Evolutionary conservation across 53 echinoderm and acorn worm species (phyloP), one percentile per base, ranked within the genome.

Genomic region (Stichopus horrens): DNA sequence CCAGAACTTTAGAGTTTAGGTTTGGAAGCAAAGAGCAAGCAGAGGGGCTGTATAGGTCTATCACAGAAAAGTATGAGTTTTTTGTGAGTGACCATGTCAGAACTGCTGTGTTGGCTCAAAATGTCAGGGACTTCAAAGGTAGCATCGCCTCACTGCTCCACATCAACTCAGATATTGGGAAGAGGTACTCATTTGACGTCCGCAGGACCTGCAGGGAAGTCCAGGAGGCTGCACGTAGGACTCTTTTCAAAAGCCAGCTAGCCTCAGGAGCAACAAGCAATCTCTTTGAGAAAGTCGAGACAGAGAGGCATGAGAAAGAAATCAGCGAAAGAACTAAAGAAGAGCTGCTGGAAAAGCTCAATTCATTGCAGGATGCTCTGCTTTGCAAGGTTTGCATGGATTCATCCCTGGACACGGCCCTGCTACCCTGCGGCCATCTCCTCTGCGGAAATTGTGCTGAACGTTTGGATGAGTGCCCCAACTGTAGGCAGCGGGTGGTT

Each of bases 11-110:
- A 77, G 92, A 91, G 18, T 91, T 99, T 66, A 96, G 93, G 58
- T 90, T 99, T 6, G 80, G 79, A 22, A 94, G 92, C 58, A 96
- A 92, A 79, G 95, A 99, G 88, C 84, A 83, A 6, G 93, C 99
- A 1, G 99, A 99, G 76, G 92, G 93, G 9, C 87, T 99, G 68
- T 99, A 99, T 75, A 83, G 99, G 54, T 91, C 96, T 6, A 93
- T 99, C 86, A 99, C 94, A 5, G 99, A 99, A 87, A 96, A 94
- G 79, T 92, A 94, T 20, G 96, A 94, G 67, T 99, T 99, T 86
- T 99, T 95, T 85, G 92, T 90, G 58, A 92, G 94, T 63, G 99
- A 99, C 22, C 96, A 96, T 37, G 99, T 99, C 16, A 92, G 93
- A 53, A 88, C 93, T 53, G 91, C 93, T 73, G 96, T 99, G 74